Evolutionary conservation across 2,797 vertebrate species (phyloP).

Genomic region (Anguilla marmorata): DNA sequence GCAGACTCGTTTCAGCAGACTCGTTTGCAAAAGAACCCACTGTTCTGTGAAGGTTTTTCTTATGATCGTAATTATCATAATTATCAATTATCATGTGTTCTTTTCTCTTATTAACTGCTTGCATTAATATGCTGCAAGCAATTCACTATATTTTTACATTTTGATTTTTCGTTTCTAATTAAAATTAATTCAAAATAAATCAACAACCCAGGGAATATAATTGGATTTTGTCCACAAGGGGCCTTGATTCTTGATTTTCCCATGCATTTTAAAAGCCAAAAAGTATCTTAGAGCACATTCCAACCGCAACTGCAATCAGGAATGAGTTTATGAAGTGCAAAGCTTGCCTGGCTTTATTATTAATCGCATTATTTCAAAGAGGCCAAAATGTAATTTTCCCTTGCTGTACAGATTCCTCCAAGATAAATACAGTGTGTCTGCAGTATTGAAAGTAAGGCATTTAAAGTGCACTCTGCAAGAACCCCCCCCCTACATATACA

Average conservation of each 20-base stretch:
- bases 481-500: not conserved
- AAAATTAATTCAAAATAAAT: constrained; percentile 2
- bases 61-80: not conserved
- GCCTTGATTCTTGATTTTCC: not conserved
- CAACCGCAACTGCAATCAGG: not conserved
- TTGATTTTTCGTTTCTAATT: not conserved
- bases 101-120: not conserved
- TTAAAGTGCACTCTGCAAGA: constrained; percentile 20
- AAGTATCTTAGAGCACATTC: not conserved
- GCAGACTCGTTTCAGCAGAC: not conserved
- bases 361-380: constrained; percentile 24
- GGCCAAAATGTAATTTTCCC: constrained; percentile 27
- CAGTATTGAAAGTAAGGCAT: constrained; percentile 21
- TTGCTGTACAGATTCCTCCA: not conserved
- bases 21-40: not conserved
- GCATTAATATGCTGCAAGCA: not conserved
- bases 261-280: not conserved
- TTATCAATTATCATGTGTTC: not conserved
- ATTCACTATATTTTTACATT: not conserved
- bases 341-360: not conserved
- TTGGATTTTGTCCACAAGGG: not conserved
- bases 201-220: not conserved
- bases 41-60: not conserved
- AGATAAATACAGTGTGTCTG: constrained; percentile 29
- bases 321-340: not conserved